Percentiles rank a stretch among this genome's conserved stretches.
These are phyloP conservation scores for Corythoichthys haematopterus DNA, from an alignment of 2,113 vertebrate species.

Conservation along the genomic window DNA sequence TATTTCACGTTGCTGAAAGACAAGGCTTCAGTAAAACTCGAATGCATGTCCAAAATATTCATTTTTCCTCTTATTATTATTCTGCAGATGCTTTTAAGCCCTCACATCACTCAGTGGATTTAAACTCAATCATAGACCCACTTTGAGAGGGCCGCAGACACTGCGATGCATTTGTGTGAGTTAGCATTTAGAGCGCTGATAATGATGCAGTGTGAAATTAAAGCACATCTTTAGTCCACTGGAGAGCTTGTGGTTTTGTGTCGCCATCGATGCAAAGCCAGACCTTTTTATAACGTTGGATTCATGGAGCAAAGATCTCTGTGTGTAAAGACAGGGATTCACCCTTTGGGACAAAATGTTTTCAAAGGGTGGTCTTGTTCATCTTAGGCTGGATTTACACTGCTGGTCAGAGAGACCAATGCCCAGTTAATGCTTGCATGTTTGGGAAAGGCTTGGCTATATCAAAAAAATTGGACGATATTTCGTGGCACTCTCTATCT, in stretches of 20 bases:
- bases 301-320: slow-evolving; percentile 11
- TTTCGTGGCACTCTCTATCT: not conserved
- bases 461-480: not conserved
- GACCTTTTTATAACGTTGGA: not conserved
- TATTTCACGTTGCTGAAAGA: not conserved
- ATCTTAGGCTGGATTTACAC: not conserved
- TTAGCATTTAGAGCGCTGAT: slow-evolving; percentile 5
- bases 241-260: not conserved
- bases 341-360: slow-evolving; percentile 24
- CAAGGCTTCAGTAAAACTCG: not conserved
- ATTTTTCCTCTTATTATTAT: slow-evolving; percentile 1
- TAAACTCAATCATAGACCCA: slow-evolving; percentile 9
- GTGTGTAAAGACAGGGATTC: slow-evolving; percentile 8
- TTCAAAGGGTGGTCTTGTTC: slow-evolving; percentile 4
- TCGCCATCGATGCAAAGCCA: not conserved
- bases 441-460: not conserved
- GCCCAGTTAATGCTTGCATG: not conserved
- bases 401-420: not conserved
- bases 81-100: slow-evolving; percentile 1
- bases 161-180: slow-evolving; percentile 8
- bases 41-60: slow-evolving; percentile 4
- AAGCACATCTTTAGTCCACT: not conserved
- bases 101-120: not conserved
- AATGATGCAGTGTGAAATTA: slow-evolving; percentile 11
- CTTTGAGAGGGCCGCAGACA: not conserved